Base-by-base conservation (phyloP, 2,113 vertebrate genomes). In the Orycteropus afer region DNA sequence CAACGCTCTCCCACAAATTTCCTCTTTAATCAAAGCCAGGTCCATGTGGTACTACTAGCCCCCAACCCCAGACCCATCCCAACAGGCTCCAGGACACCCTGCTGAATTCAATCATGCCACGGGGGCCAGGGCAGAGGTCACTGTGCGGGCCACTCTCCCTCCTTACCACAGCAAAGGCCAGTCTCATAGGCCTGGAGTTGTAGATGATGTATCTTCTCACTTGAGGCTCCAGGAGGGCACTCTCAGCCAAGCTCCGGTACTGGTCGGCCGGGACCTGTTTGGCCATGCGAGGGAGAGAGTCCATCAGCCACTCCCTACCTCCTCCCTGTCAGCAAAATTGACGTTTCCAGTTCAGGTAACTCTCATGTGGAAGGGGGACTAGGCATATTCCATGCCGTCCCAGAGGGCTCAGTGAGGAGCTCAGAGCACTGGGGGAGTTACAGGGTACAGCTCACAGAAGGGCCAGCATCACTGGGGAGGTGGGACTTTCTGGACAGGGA, bases 161-260 rank as follows among this genome's bases (percentile, higher is more conserved):
- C 67, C 98, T 98, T 89, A 99, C 98, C 98, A 97, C 90, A 0
- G 98, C 98, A 0, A 98, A 97, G 94, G 97, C 97, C 14, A 98
- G 97, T 86, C 97, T 95, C 97, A 97, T 96, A 0, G 29, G 97
- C 87, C 97, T 97, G 45, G 98, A 99, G 97, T 98, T 99, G 97
- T 98, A 99, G 92, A 98, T 95, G 82, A 99, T 95, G 88, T 97
- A 98, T 10, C 97, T 89, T 69, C 98, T 98, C 93, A 98, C 98
- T 71, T 97, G 95, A 3, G 98, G 98, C 61, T 98, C 97, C 97
- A 98, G 86, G 2, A 99, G 79, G 0, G 97, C 97, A 0, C 96
- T 97, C 95, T 98, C 98, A 1, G 98, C 95, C 87, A 98, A 83
- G 90, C 84, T 98, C 0, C 86, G 81, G 79, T 98, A 98, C 2